Evolutionary conservation across 2,888 invertebrate species (phyloP), one percentile per base, ranked within the genome.

Genomic region (Phania funesta): DNA sequence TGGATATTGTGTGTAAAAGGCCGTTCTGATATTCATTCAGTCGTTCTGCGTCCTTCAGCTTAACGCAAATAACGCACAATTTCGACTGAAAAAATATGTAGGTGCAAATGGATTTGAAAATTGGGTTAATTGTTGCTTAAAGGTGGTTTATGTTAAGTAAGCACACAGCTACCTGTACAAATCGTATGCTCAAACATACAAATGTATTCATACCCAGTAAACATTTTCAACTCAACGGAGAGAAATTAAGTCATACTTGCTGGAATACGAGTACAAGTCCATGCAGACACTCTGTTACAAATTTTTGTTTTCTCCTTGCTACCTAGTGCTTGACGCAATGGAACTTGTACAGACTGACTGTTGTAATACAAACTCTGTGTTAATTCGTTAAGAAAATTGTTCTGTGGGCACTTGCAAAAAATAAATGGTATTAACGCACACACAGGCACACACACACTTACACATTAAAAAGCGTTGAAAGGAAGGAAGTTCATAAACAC

Each of bases 121-220:
- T 85, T 85, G 85, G 85, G 85, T 85, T 85, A 85, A 85, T 85
- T 85, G 85, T 85, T 85, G 85, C 85, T 85, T 85, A 85, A 83
- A 83, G 84, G 68, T 76, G 65, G 74, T 68, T 80, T 70, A 80
- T 64, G 62, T 50, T 70, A 76, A 67, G 65, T 52, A 67, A 58
- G 50, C 68, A 24, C 26, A 18, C n/a, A n/a, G 38, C 1, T 32
- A 16, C 22, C 18, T 29, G 46, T 16, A 44, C 18, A 29, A 50
- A 38, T 41, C 18, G 24, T 58, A 16, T 50, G 8, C 41, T 7
- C 35, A 13, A 38, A 18, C 60, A 75, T 20, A 13, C 29, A 26
- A 64, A 48, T 48, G 16, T 48, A 32, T 64, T 22, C 18, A 18
- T 32, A 18, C 35, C 56, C 44, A 56, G 35, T 7, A 18, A 67